Evolutionary conservation across 2,888 invertebrate species (phyloP).

Genomic region (Pyrocoelia pectoralis): DNA sequence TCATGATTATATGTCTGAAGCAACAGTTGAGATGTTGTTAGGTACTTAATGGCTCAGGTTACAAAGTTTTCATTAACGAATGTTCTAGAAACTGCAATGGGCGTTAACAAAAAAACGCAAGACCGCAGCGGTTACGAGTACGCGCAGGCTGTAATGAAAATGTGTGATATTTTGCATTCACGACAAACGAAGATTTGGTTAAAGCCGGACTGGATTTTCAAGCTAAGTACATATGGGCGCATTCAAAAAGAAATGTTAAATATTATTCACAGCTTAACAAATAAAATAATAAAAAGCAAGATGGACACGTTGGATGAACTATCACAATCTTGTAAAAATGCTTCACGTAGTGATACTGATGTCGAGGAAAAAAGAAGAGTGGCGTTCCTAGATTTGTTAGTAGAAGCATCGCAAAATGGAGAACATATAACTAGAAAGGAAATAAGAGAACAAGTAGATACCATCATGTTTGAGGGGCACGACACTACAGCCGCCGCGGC

Average conservation of each 20-base stretch:
- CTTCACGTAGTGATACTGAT: too few species aligned
- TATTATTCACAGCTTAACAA: constrained; percentile 63
- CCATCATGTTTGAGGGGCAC: constrained; percentile 90
- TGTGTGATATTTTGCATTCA: constrained; percentile 65
- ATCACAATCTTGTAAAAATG: too few species aligned
- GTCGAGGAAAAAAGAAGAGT: constrained; percentile 84
- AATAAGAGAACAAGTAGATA: constrained; percentile 87
- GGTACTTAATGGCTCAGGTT: constrained; percentile 40
- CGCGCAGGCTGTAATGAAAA: constrained; percentile 66
- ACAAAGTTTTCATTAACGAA: too few species aligned
- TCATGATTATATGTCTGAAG: constrained; percentile 62
- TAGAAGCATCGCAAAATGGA: constrained; percentile 83
- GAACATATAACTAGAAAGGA: constrained; percentile 77
- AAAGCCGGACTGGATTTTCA: constrained; percentile 60
- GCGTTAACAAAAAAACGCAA: constrained; percentile 60
- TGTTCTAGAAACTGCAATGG: constrained; percentile 65
- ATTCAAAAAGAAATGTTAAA: constrained; percentile 59
- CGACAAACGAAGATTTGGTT: constrained; percentile 62
- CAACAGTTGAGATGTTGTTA: constrained; percentile 63
- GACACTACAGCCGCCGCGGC: constrained; percentile 88
- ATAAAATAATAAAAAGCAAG: constrained; percentile 61
- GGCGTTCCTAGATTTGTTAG: constrained; percentile 88
- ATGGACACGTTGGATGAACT: too few species aligned
- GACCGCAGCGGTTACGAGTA: constrained; percentile 63
- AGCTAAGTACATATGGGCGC: constrained; percentile 58